Conservation (phyloP, 1,140 invertebrate species). For the Tribolium castaneum region DNA sequence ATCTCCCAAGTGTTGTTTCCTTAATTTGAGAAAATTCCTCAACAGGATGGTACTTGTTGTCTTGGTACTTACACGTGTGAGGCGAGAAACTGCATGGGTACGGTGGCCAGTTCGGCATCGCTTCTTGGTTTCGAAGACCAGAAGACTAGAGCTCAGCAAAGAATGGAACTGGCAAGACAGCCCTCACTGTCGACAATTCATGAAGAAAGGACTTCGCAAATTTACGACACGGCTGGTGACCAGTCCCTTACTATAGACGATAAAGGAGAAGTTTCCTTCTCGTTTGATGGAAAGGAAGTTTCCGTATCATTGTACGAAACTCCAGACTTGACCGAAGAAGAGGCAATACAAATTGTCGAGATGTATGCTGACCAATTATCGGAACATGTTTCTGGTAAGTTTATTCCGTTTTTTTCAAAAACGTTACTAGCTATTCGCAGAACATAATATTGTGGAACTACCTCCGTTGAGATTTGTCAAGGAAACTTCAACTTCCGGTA, state of each 20-base stretch:
- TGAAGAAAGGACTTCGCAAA: conserved; percentile 88
- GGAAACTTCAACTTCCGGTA: conserved; percentile 87
- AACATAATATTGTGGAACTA: conserved; percentile 88
- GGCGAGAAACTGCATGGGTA: conserved; percentile 92
- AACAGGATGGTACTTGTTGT: conserved; percentile 85
- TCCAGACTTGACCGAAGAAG: conserved; percentile 90
- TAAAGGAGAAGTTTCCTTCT: conserved; percentile 86
- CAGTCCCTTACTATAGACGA: conserved; percentile 80
- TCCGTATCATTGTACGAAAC: conserved; percentile 92
- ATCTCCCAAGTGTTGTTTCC: not conserved
- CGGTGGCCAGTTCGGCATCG: conserved; percentile 87
- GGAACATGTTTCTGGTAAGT: conserved; percentile 81
- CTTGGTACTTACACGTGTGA: conserved; percentile 94
- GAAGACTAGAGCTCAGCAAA: conserved; percentile 66
- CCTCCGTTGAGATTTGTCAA: conserved; percentile 89
- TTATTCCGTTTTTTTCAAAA: not conserved
- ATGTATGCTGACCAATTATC: conserved; percentile 94
- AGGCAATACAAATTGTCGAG: conserved; percentile 90
- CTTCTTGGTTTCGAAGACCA: conserved; percentile 87
- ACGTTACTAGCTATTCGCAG: conserved; percentile 58
- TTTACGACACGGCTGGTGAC: conserved; percentile 86
- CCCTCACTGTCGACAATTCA: conserved; percentile 89
- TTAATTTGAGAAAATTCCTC: not conserved
- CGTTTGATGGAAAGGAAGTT: conserved; percentile 91
- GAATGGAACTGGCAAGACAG: conserved; percentile 73